Percentiles rank a stretch among this genome's conserved stretches.
phyloP scores from a whole-genome alignment of 2,113 vertebrate species.

The Mugil cephalus region DNA sequence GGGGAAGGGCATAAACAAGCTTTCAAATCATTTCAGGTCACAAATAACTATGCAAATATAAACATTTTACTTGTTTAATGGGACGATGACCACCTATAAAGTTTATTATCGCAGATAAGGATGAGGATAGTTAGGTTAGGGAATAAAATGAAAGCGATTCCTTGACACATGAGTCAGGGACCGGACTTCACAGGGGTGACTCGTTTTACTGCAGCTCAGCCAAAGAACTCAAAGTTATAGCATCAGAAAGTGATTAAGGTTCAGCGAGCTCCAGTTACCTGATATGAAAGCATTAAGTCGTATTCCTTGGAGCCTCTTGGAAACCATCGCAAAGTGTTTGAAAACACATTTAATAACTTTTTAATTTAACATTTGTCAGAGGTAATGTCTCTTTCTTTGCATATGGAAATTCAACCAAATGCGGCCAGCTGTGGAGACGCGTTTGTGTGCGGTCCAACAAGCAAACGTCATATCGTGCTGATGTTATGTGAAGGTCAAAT shows the following conservation, averaged over 20 bases:
- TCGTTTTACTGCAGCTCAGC: conserved; percentile 10
- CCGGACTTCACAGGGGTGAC: neutral
- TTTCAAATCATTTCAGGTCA: conserved; percentile 23
- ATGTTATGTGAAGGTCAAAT: no score
- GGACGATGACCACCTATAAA: neutral
- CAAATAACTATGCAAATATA: conserved; percentile 5
- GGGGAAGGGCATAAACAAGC: conserved; percentile 36
- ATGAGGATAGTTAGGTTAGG: neutral
- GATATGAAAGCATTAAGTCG: neutral
- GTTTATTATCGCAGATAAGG: neutral
- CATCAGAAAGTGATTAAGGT: conserved; percentile 13
- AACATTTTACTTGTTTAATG: neutral
- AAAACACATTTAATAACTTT: neutral
- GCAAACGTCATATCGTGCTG: no score
- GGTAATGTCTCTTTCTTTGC: no score
- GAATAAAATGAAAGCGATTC: neutral
- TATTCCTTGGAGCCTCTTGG: neutral
- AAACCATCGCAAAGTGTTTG: neutral
- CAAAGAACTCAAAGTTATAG: neutral
- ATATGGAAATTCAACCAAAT: no score
- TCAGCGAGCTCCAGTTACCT: neutral
- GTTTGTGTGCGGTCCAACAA: no score
- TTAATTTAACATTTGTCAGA: neutral
- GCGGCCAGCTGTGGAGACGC: no score
- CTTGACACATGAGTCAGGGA: neutral